Conservation (phyloP, 64 coral and sea anemone species). For the Catalaphyllia jardinei region DNA sequence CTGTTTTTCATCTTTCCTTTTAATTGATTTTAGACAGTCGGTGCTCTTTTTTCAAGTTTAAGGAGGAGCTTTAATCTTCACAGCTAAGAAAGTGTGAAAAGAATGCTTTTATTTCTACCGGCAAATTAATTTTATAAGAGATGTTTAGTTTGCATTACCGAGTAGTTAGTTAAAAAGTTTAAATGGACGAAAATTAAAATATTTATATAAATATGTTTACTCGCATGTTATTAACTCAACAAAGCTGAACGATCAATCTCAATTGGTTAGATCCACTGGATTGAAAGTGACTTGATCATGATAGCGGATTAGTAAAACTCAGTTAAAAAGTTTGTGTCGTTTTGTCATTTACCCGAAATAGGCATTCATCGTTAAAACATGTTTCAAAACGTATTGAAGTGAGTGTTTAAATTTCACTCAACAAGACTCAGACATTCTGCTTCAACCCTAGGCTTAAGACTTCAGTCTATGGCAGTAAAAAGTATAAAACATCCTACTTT, state of each 20-base stretch:
- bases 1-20: neutral
- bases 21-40: neutral
- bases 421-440: too few relatives aligned
- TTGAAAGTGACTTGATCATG: neutral
- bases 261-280: neutral
- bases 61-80: neutral
- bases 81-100: neutral
- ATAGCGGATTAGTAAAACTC: neutral
- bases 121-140: neutral
- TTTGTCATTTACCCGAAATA: too few relatives aligned
- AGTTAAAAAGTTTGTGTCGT: too few relatives aligned
- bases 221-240: neutral
- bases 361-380: too few relatives aligned
- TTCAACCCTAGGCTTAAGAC: too few relatives aligned
- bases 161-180: neutral
- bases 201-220: neutral
- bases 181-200: neutral
- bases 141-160: constrained; percentile 11
- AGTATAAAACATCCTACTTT: too few relatives aligned
- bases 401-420: too few relatives aligned
- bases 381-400: too few relatives aligned
- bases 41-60: neutral
- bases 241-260: neutral
- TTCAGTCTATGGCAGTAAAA: too few relatives aligned
- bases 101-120: neutral